Percentiles rank a stretch among this genome's conserved stretches.
Evolutionary conservation across 2,113 vertebrate genomes (phyloP).

Genomic region (Cromileptes altivelis): DNA sequence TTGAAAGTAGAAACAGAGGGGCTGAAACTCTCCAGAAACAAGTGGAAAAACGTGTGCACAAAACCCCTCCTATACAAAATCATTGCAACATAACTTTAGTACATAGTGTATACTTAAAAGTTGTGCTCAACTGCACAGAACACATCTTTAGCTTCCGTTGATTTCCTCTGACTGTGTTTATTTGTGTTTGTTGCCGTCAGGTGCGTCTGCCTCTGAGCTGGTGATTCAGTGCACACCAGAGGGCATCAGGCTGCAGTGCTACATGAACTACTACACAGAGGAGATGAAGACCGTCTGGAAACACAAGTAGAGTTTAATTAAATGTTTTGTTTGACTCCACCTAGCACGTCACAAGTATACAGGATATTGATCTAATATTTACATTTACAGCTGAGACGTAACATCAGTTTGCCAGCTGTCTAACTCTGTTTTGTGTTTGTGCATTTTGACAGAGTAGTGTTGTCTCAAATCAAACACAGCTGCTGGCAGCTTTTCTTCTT

Average conservation of each 20-base stretch:
- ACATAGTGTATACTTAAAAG: background rate
- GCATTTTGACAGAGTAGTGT: no score
- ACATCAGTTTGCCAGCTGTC: background rate
- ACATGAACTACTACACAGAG: slow-evolving; percentile 95
- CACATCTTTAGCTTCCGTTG: no score
- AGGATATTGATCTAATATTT: background rate
- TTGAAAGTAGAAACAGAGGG: no score
- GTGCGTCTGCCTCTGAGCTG: slow-evolving; percentile 92
- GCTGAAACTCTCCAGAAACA: no score
- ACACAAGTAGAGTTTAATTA: slow-evolving; percentile 86
- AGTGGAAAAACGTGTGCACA: no score
- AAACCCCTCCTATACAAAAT: background rate
- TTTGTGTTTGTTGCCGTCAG: slow-evolving; percentile 71
- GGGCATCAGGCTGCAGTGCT: slow-evolving; percentile 96
- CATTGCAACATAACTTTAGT: background rate
- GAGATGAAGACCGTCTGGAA: slow-evolving; percentile 96
- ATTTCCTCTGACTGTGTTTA: no score
- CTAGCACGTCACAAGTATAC: background rate
- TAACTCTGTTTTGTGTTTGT: background rate
- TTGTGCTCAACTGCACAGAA: no score
- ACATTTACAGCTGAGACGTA: background rate
- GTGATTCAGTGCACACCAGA: slow-evolving; percentile 95
- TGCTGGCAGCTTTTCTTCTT: no score
- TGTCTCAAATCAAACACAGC: no score
- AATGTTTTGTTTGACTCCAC: background rate